Percentiles rank a stretch among this genome's conserved stretches.
These are phyloP conservation scores for Trimorus sp. DNA, from an alignment of 2,888 invertebrate genomes.

Conservation along the genomic window DNA sequence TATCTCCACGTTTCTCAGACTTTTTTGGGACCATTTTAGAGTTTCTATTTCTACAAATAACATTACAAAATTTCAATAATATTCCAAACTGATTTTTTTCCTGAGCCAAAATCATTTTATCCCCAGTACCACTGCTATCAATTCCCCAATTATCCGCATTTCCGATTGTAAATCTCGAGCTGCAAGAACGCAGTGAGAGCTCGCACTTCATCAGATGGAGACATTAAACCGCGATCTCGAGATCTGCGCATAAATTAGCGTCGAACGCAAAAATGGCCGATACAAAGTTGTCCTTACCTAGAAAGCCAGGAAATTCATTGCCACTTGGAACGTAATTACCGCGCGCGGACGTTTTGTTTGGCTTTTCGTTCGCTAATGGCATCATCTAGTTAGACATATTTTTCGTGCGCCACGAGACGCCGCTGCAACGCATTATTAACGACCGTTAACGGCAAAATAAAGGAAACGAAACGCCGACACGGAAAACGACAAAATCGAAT, in stretches of 20 bases:
- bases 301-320: slow-evolving; percentile 35
- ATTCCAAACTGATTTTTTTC: no score
- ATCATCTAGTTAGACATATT: slow-evolving; percentile 36
- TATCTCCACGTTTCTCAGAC: no score
- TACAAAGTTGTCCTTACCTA: slow-evolving; percentile 7
- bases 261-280: neutral
- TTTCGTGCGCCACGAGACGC: slow-evolving; percentile 9
- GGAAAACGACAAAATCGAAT: neutral
- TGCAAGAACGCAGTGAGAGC: no score
- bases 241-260: neutral
- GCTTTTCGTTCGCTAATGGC: slow-evolving; percentile 40
- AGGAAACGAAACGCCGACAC: slow-evolving; percentile 16
- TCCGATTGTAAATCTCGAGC: no score
- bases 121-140: no score
- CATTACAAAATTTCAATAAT: no score
- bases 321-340: slow-evolving; percentile 33
- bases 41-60: no score
- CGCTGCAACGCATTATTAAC: slow-evolving; percentile 43
- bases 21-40: no score
- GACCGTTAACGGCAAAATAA: slow-evolving; percentile 43
- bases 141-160: neutral
- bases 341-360: slow-evolving; percentile 18
- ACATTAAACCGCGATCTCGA: neutral
- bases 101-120: no score
- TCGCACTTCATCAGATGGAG: no score